Percentiles rank a stretch among this genome's conserved stretches.
phyloP scores from a whole-genome alignment of 2,113 vertebrate genomes.

The Pionites leucogaster region DNA sequence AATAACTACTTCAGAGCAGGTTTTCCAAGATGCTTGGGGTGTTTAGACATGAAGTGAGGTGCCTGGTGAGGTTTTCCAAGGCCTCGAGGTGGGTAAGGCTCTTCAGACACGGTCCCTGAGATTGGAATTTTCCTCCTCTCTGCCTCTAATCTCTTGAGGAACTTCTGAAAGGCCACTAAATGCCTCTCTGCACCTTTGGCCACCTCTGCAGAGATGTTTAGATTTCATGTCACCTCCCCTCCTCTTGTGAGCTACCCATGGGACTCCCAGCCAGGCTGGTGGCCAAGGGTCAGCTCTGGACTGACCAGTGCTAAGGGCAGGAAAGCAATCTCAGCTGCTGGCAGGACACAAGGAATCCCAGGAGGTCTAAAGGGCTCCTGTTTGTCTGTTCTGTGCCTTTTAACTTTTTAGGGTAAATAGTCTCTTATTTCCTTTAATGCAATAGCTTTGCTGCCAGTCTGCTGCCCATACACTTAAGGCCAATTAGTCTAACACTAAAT shows the following conservation, averaged over 20 bases:
- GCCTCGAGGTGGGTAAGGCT: background rate
- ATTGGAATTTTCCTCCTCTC: background rate
- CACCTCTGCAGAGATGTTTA: background rate
- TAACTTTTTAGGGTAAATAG: background rate
- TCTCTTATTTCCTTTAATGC: background rate
- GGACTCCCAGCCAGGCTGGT: background rate
- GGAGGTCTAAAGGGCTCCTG: slow-evolving; percentile 1
- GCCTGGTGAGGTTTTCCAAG: background rate
- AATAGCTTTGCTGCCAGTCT: background rate
- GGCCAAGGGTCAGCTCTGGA: background rate
- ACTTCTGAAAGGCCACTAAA: background rate
- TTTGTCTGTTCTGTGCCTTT: background rate
- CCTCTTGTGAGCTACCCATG: background rate
- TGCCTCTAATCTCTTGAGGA: background rate
- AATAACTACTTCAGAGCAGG: background rate
- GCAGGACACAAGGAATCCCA: background rate
- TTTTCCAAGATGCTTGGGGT: background rate
- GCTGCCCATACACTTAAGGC: background rate
- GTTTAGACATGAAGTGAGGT: background rate
- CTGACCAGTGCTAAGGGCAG: background rate
- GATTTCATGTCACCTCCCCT: background rate
- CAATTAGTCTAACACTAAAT: background rate
- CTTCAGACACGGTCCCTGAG: background rate
- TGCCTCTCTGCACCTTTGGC: background rate
- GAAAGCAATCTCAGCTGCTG: background rate